Conservation (phyloP, 2,113 vertebrate species). For the Girardinichthys multiradiatus region DNA sequence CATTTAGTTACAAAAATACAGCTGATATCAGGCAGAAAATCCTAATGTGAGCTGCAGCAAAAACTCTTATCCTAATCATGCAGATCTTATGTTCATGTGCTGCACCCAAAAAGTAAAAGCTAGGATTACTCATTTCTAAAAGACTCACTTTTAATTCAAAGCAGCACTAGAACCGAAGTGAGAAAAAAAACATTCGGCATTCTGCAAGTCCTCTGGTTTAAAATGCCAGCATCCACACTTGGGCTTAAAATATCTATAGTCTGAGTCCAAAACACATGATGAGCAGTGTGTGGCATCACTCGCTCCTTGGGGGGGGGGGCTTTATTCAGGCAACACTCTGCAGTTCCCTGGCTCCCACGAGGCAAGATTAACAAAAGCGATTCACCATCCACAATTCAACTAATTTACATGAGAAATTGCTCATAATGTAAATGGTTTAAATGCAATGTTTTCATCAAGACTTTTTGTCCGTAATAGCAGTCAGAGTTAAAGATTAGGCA, state of each 20-base stretch:
- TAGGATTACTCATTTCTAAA: background rate
- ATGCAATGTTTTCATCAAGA: background rate
- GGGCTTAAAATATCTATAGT: slow-evolving; percentile 6
- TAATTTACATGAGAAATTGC: background rate
- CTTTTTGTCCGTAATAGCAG: too few relatives aligned
- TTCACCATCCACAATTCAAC: slow-evolving; percentile 9
- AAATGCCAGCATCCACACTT: slow-evolving; percentile 3
- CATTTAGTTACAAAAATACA: too few relatives aligned
- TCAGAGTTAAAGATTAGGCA: too few relatives aligned
- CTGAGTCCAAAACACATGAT: slow-evolving; percentile 25
- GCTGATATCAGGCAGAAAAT: too few relatives aligned
- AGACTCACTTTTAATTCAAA: background rate
- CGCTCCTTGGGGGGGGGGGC: slow-evolving; percentile 24
- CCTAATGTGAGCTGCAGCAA: too few relatives aligned
- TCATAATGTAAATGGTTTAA: background rate
- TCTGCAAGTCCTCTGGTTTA: slow-evolving; percentile 1
- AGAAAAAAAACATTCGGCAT: slow-evolving; percentile 8
- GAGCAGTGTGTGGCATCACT: slow-evolving; percentile 14
- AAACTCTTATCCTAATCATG: too few relatives aligned
- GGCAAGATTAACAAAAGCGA: background rate
- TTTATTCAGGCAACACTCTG: slow-evolving; percentile 27
- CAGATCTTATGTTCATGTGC: background rate
- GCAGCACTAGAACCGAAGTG: background rate
- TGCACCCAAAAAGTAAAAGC: background rate
- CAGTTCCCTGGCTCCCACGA: background rate